Conservation (phyloP, 2,113 vertebrate genomes). For the Petroica traversi region DNA sequence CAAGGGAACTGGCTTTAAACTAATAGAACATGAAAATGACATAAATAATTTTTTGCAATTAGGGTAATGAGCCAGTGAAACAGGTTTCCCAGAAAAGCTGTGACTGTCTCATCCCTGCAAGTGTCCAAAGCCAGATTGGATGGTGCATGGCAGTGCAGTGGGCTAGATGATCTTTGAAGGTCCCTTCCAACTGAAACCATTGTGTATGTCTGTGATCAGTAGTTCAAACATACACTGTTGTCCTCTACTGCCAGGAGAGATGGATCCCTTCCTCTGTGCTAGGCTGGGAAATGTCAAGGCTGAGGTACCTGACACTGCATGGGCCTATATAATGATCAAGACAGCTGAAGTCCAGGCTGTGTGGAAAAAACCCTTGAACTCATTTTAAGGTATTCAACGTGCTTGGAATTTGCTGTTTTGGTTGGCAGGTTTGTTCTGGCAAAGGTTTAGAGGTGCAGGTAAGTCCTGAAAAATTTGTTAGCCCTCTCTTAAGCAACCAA, state of each 20-base stretch:
- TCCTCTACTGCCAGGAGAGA: not conserved
- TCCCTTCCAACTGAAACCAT: not conserved
- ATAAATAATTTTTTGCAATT: not conserved
- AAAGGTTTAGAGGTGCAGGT: not conserved
- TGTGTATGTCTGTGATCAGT: not conserved
- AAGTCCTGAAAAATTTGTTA: not conserved
- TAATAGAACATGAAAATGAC: not conserved
- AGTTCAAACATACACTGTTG: not conserved
- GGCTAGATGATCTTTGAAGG: not conserved
- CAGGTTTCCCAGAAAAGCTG: not conserved
- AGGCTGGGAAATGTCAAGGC: not conserved
- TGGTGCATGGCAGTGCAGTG: fast-evolving
- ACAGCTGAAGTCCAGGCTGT: not conserved
- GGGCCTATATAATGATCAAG: not conserved
- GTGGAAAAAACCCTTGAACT: not conserved
- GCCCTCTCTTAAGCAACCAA: not conserved
- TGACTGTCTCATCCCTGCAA: not conserved
- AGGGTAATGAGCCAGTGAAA: not conserved
- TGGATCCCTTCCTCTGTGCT: not conserved
- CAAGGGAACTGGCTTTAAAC: not conserved
- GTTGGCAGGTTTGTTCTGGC: not conserved
- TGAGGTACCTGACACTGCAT: not conserved
- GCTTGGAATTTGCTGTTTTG: not conserved
- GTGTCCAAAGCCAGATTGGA: not conserved
- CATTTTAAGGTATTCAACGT: not conserved